Evolutionary conservation across 2,113 vertebrate genomes (phyloP).

Genomic region (Eolophus roseicapilla): DNA sequence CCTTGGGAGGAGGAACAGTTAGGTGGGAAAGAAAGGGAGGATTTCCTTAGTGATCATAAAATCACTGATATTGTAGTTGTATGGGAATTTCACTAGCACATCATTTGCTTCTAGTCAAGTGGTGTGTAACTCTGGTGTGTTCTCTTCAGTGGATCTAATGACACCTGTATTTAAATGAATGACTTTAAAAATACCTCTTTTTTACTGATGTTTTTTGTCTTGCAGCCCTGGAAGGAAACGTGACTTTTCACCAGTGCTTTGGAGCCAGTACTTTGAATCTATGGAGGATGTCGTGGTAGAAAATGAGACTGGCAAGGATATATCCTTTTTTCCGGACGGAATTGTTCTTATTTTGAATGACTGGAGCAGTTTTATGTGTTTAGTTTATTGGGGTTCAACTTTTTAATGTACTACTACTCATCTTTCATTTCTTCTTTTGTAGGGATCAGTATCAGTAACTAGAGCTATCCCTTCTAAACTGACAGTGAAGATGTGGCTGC

Average conservation of each 20-base stretch:
- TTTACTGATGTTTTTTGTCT: neutral
- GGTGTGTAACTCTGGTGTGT: neutral
- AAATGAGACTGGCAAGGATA: conserved; percentile 92
- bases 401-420: neutral
- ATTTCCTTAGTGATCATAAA: neutral
- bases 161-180: neutral
- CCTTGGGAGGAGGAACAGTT: neutral
- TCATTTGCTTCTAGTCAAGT: neutral
- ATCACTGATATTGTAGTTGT: neutral
- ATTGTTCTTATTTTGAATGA: neutral
- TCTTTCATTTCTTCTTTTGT: neutral
- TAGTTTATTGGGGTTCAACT: neutral
- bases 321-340: conserved; percentile 81
- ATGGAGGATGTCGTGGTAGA: conserved; percentile 95
- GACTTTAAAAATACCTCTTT: neutral
- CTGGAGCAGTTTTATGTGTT: rapidly evolving
- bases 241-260: conserved; percentile 90
- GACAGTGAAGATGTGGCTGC: neutral
- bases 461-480: neutral
- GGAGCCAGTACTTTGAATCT: conserved; percentile 97
- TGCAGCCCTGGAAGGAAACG: conserved; percentile 91
- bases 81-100: neutral
- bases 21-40: rapidly evolving
- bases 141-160: neutral
- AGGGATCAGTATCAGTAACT: neutral